Percentiles rank a stretch among this genome's conserved stretches.
Conservation (phyloP, 1,140 invertebrate genomes). For the Anagrus nilaparvatae region DNA sequence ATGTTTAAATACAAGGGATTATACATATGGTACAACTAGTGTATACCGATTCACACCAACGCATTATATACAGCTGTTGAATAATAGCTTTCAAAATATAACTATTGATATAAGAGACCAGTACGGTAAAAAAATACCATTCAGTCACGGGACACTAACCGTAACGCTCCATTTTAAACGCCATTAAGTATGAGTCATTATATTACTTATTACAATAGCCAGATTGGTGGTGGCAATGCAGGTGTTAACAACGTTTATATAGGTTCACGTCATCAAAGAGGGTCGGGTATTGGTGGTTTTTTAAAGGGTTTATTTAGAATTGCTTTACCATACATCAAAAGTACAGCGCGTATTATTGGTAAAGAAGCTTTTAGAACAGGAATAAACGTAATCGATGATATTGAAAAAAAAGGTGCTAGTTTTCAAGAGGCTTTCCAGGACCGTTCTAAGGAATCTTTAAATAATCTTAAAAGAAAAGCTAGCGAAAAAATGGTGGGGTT, state of each 20-base stretch:
- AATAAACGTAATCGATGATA: too few relatives aligned
- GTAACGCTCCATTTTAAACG: slow-evolving; percentile 18
- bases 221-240: slow-evolving; percentile 4
- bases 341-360: too few relatives aligned
- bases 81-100: slow-evolving; percentile 12
- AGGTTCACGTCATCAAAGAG: slow-evolving; percentile 11
- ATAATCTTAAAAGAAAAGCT: too few relatives aligned
- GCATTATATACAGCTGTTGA: slow-evolving; percentile 12
- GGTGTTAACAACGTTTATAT: slow-evolving; percentile 10
- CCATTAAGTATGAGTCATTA: neutral
- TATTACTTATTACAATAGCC: slow-evolving; percentile 5
- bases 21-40: slow-evolving; percentile 8
- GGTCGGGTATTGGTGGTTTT: too few relatives aligned
- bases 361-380: too few relatives aligned
- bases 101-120: slow-evolving; percentile 16
- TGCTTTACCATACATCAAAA: too few relatives aligned
- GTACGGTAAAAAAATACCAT: slow-evolving; percentile 14
- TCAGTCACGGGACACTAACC: slow-evolving; percentile 18
- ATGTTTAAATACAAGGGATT: slow-evolving; percentile 6
- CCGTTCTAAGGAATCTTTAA: too few relatives aligned
- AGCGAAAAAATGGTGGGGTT: too few relatives aligned
- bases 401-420: too few relatives aligned
- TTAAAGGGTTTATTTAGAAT: too few relatives aligned
- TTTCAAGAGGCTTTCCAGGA: too few relatives aligned
- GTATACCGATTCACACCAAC: slow-evolving; percentile 9